These are phyloP conservation scores for Gorsachius goisagi DNA, from an alignment of 2,113 vertebrate genomes.

Conservation along the genomic window DNA sequence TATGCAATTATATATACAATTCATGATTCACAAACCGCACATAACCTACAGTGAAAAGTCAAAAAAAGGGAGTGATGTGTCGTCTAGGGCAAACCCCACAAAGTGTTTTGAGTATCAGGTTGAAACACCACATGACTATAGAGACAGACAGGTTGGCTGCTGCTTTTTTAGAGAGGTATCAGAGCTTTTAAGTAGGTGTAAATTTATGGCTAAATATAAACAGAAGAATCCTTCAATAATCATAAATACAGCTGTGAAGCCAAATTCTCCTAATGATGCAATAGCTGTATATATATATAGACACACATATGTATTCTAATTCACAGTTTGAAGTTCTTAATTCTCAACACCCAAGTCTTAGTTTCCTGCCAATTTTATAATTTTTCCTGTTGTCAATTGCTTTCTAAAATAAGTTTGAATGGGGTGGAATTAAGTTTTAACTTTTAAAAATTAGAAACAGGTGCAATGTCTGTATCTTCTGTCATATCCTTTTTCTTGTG, in stretches of 20 bases:
- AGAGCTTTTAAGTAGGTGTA: neutral
- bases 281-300: conserved; percentile 11
- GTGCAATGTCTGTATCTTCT: neutral
- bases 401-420: conserved; percentile 38
- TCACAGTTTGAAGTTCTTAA: conserved; percentile 23
- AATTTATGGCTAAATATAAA: conserved; percentile 45
- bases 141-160: neutral
- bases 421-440: conserved; percentile 1
- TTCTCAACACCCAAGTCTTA: neutral
- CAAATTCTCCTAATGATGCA: conserved; percentile 30
- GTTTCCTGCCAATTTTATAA: conserved; percentile 31
- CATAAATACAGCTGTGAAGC: conserved; percentile 19
- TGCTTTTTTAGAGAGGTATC: neutral
- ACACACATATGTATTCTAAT: neutral
- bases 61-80: neutral
- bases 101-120: neutral
- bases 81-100: neutral
- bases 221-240: conserved; percentile 22
- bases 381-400: conserved; percentile 21
- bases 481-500: neutral
- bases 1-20: neutral
- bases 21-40: neutral
- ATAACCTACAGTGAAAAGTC: neutral
- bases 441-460: neutral
- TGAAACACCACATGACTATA: neutral